phyloP scores from a whole-genome alignment of 2,797 vertebrate species.

The Catharus ustulatus region DNA sequence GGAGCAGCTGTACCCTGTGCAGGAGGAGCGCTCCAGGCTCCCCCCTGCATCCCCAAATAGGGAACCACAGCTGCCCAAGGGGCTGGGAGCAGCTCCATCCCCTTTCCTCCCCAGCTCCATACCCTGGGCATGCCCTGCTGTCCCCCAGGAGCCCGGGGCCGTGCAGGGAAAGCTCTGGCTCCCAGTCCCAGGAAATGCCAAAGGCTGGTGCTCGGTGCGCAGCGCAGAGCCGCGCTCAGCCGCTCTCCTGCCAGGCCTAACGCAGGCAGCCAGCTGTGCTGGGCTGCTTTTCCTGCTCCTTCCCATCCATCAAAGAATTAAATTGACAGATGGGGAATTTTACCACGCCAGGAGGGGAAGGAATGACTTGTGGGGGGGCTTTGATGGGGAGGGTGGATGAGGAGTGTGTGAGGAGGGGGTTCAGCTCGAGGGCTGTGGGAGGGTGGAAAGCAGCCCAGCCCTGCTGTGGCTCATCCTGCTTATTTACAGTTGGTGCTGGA shows the following conservation, averaged over 20 bases:
- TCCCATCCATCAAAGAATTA: constrained; percentile 79
- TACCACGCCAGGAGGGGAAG: constrained; percentile 15
- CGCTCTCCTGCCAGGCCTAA: constrained; percentile 73
- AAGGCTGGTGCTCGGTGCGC: constrained; percentile 72
- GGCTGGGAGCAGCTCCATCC: rapidly evolving
- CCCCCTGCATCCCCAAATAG: rapidly evolving
- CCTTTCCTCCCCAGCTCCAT: not conserved
- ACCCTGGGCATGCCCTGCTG: not conserved
- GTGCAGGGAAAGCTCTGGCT: not conserved
- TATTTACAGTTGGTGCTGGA: not conserved
- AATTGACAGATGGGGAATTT: constrained; percentile 73
- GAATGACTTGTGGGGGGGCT: not conserved
- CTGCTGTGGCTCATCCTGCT: not conserved
- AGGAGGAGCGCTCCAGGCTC: rapidly evolving
- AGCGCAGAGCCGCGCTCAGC: constrained; percentile 39
- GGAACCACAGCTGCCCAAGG: rapidly evolving
- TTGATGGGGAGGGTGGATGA: not conserved
- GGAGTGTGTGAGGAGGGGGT: not conserved
- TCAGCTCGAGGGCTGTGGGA: not conserved
- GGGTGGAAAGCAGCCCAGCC: not conserved
- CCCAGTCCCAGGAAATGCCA: constrained; percentile 75
- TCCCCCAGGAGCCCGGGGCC: not conserved
- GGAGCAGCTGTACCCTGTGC: rapidly evolving
- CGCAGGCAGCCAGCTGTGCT: constrained; percentile 77
- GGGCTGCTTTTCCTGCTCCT: constrained; percentile 69